phyloP scores from a whole-genome alignment of 1,140 invertebrate species.

The Pseudomyrmex pallidus region DNA sequence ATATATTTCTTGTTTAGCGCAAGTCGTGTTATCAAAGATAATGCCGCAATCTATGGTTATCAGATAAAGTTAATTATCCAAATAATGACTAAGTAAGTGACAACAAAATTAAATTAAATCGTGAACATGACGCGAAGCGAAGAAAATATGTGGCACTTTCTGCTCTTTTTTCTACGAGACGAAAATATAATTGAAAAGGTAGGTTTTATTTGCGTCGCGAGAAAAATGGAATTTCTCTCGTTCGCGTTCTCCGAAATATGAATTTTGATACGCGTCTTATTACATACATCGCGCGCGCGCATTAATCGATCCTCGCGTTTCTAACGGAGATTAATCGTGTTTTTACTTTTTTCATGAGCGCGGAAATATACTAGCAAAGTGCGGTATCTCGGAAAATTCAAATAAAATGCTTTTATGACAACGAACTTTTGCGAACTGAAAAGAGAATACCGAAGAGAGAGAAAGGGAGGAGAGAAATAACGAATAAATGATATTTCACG shows the following conservation, averaged over 20 bases:
- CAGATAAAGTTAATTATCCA: not conserved
- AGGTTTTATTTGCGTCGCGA: not conserved
- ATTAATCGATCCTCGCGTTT: not conserved
- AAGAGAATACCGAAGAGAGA: not conserved
- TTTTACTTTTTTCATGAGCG: not conserved
- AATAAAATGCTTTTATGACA: not conserved
- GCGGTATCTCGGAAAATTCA: not conserved
- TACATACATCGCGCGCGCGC: not conserved
- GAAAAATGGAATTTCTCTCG: not conserved
- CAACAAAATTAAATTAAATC: not conserved
- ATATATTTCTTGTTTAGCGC: not conserved
- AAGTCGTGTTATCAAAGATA: not conserved
- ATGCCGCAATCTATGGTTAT: constrained; percentile 12
- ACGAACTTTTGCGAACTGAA: not conserved
- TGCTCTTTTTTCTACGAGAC: too few species aligned
- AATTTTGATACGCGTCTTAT: constrained; percentile 9
- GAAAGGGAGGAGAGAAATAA: not conserved
- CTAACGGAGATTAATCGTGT: constrained; percentile 4
- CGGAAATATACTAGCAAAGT: not conserved
- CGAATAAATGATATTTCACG: constrained; percentile 6
- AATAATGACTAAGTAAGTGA: not conserved
- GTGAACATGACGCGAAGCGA: not conserved
- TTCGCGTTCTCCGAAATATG: not conserved
- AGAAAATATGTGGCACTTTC: not conserved
- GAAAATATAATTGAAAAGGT: too few species aligned